Percentiles rank a stretch among this genome's conserved stretches.
These are phyloP conservation scores for Lymantria dispar DNA, from an alignment of 2,888 invertebrate species.

Conservation along the genomic window DNA sequence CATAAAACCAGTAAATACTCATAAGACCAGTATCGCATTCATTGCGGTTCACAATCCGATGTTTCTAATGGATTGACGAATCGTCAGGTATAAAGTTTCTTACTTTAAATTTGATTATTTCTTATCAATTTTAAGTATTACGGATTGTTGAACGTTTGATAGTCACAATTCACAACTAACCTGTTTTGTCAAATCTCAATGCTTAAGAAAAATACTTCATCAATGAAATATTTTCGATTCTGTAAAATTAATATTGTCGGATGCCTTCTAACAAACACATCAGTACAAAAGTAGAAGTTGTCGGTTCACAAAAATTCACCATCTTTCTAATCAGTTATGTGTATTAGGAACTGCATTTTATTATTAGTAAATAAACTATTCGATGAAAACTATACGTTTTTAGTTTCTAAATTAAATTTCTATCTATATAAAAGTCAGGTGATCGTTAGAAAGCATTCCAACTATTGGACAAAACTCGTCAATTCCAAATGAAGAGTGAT, in stretches of 20 bases:
- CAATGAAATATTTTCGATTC: slow-evolving; percentile 30
- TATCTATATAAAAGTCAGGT: slow-evolving; percentile 38
- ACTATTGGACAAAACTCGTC: slow-evolving; percentile 51
- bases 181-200: slow-evolving; percentile 59
- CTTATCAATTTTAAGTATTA: slow-evolving; percentile 44
- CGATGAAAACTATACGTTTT: slow-evolving; percentile 43
- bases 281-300: slow-evolving; percentile 36
- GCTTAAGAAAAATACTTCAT: slow-evolving; percentile 29
- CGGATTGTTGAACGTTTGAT: slow-evolving; percentile 46
- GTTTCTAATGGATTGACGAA: slow-evolving; percentile 50
- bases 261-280: slow-evolving; percentile 47
- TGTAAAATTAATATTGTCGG: slow-evolving; percentile 35
- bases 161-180: slow-evolving; percentile 35
- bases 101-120: neutral
- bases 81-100: slow-evolving; percentile 4
- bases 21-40: slow-evolving; percentile 21
- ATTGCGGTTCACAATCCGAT: slow-evolving; percentile 50
- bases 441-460: slow-evolving; percentile 56
- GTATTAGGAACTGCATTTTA: slow-evolving; percentile 76
- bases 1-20: slow-evolving; percentile 28
- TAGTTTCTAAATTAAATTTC: slow-evolving; percentile 35
- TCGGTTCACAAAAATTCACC: slow-evolving; percentile 57
- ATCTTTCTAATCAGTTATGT: slow-evolving; percentile 58
- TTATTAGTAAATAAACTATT: slow-evolving; percentile 60
- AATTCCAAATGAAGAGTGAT: slow-evolving; percentile 62